Conservation (phyloP, 2,113 vertebrate genomes). For the Trachemys scripta region DNA sequence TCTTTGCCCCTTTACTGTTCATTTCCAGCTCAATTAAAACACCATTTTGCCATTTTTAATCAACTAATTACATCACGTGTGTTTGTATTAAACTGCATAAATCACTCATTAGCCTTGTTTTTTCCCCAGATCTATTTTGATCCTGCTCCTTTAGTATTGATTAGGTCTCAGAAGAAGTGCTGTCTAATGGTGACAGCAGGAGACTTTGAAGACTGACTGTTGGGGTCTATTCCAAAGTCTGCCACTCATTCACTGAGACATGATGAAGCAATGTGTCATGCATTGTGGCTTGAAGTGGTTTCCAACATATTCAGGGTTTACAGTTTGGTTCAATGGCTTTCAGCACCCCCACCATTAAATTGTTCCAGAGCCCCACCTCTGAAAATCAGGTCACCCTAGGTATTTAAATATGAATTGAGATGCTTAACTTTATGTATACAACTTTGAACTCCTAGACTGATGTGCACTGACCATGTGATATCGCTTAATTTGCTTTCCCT, state of each 20-base stretch:
- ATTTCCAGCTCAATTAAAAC: background rate
- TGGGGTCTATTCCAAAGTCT: background rate
- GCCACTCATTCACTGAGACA: background rate
- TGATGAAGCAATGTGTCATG: background rate
- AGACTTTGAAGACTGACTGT: background rate
- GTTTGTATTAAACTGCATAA: background rate
- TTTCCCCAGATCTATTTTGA: background rate
- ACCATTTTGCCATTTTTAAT: rapidly evolving
- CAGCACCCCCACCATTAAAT: no score
- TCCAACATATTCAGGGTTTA: no score
- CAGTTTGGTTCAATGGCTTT: no score
- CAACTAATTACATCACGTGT: background rate
- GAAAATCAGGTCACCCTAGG: background rate
- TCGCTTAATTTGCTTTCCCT: no score
- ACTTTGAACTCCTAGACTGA: background rate
- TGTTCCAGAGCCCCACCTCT: no score
- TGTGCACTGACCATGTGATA: no score
- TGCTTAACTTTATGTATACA: background rate
- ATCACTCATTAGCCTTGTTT: background rate
- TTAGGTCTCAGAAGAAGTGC: background rate
- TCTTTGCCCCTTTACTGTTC: background rate
- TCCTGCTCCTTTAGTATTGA: rapidly evolving
- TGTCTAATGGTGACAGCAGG: background rate
- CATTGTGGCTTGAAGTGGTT: background rate
- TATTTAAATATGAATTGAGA: background rate